Base-by-base conservation (phyloP, 2,113 vertebrate genomes). In the Megaceryle torquata region DNA sequence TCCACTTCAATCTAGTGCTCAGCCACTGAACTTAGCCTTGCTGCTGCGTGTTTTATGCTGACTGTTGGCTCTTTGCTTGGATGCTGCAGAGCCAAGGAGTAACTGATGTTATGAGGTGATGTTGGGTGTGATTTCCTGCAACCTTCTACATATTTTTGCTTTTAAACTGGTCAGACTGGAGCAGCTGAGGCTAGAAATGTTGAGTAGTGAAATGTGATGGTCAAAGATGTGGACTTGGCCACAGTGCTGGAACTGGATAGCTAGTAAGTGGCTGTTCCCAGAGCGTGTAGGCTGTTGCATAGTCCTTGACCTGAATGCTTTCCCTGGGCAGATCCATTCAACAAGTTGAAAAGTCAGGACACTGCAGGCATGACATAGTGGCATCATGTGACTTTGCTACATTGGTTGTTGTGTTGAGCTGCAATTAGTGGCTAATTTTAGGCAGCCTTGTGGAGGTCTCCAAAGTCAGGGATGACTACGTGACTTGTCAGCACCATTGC, bases 121-220 rank as follows among this genome's bases (percentile, higher is more conserved):
- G 51, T 31, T 85, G 25, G 39, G 39, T 46, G 7, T 61, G 21
- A 60, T 70, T 85, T 94, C 16, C 46, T 75, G 51, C 19, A 59
- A 1, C 3, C 2, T 54, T 75, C 24, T 89, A 5, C 6, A 3
- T 60, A 35, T 1, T 64, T 22, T 11, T 0, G 2, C 46, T 86
- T 92, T 82, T 25, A 54, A 81, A 35, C 37, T 86, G 44, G 18
- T 9, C 19, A 59, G 35, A 64, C 31, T 24, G 39, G 13, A 76
- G 61, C 37, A 65, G 5, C 63, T 86, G 35, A 80, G 43, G 44
- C 54, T 69, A 35, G 75, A 80, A 43, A 21, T 43, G 53, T 35
- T 71, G 39, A 71, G 24, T 43, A 21, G 17, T 20, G 61, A 68
- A 93, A 67, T 56, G 19, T 11, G 18, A 28, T 75, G 13, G 25